Evolutionary conservation across 2,113 vertebrate genomes (phyloP).

Genomic region (Galemys pyrenaicus): DNA sequence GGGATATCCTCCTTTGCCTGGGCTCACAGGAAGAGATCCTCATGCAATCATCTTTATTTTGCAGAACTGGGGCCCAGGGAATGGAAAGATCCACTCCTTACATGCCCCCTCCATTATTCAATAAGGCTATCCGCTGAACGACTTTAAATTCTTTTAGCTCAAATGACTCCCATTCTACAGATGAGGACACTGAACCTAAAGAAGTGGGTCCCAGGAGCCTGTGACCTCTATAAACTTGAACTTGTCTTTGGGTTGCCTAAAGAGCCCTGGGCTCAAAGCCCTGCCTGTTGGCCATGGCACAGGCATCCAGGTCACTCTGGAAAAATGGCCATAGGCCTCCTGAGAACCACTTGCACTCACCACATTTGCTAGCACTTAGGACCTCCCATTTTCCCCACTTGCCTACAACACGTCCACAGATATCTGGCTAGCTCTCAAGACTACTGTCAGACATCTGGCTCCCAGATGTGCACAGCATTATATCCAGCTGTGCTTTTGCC

Average conservation of each 20-base stretch:
- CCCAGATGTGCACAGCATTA: constrained; percentile 80
- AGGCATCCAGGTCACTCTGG: neutral
- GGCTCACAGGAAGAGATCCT: neutral
- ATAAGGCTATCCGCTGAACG: neutral
- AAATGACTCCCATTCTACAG: neutral
- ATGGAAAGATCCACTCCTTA: neutral
- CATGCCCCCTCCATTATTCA: neutral
- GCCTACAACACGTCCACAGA: constrained; percentile 69
- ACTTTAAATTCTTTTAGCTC: neutral
- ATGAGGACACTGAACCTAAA: neutral
- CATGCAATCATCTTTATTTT: neutral
- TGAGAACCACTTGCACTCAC: neutral
- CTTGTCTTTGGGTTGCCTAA: neutral
- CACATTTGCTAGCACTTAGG: neutral
- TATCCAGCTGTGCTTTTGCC: constrained; percentile 83
- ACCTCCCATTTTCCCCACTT: constrained; percentile 36
- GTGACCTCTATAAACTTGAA: neutral
- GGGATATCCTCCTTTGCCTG: fast-evolving
- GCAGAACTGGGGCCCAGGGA: neutral
- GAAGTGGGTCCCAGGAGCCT: neutral
- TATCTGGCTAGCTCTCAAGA: constrained; percentile 80
- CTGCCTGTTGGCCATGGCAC: neutral
- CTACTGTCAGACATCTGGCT: constrained; percentile 82
- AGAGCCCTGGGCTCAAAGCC: neutral
- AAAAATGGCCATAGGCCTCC: neutral